Conservation (phyloP, 2,113 vertebrate species). For the Quiscalus mexicanus region DNA sequence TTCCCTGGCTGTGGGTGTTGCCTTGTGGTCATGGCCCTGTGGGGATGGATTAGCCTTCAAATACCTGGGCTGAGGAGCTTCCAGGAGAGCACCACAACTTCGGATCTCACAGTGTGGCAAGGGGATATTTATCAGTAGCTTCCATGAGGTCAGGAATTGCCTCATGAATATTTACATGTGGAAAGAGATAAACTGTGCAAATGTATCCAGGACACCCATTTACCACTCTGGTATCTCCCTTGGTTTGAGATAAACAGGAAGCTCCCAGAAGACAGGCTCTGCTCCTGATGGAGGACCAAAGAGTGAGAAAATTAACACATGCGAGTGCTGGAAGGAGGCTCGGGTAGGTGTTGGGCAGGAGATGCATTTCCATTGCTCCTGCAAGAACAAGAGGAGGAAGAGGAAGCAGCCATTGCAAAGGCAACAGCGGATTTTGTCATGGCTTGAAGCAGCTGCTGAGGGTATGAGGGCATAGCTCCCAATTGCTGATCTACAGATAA, state of each 20-base stretch:
- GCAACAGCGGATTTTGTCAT: background rate
- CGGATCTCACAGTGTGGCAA: background rate
- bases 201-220: background rate
- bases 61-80: background rate
- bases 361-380: background rate
- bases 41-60: slow-evolving; percentile 26
- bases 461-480: background rate
- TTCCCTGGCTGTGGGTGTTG: slow-evolving; percentile 35
- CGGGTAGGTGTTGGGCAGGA: background rate
- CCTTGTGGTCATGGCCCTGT: background rate
- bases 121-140: slow-evolving; percentile 1
- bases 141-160: slow-evolving; percentile 1
- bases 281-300: background rate
- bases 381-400: background rate
- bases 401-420: background rate
- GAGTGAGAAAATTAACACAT: background rate
- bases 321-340: background rate
- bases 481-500: background rate
- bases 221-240: background rate
- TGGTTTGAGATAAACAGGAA: slow-evolving; percentile 37
- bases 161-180: slow-evolving; percentile 34
- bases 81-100: background rate
- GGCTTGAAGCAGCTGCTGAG: background rate
- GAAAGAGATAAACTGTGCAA: slow-evolving; percentile 15
- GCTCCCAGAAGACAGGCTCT: background rate